Evolutionary conservation across 2,888 invertebrate species (phyloP).

Genomic region (Orthonychiurus folsomi): DNA sequence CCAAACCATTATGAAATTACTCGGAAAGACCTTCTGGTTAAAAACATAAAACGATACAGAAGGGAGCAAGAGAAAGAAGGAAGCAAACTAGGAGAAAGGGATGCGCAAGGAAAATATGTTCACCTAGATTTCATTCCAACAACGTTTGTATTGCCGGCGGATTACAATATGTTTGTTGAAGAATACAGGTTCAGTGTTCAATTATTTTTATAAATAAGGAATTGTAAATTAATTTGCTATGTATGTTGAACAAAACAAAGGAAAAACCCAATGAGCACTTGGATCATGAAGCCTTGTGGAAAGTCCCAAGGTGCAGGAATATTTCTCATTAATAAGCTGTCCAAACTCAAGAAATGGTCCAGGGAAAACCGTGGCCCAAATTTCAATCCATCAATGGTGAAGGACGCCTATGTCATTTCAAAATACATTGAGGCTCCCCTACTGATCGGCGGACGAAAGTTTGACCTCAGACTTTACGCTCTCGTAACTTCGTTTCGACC

Average conservation of each 20-base stretch:
- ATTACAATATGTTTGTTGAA: conserved; percentile 95
- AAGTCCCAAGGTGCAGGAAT: conserved; percentile 92
- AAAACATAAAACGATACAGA: conserved; percentile 88
- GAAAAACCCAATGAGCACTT: conserved; percentile 85
- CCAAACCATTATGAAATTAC: conserved; percentile 93
- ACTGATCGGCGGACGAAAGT: conserved; percentile 88
- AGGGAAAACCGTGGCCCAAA: conserved; percentile 69
- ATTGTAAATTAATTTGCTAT: conserved; percentile 4
- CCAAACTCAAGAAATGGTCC: conserved; percentile 84
- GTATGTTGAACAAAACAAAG: conserved; percentile 13
- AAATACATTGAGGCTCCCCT: conserved; percentile 76
- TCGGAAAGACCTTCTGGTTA: conserved; percentile 88
- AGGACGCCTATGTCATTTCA: conserved; percentile 93
- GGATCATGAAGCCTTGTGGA: conserved; percentile 91
- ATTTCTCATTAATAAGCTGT: conserved; percentile 87
- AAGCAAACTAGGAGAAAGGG: conserved; percentile 73
- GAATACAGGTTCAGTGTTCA: conserved; percentile 59
- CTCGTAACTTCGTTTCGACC: conserved; percentile 94
- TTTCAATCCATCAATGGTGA: conserved; percentile 72
- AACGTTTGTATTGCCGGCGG: conserved; percentile 87
- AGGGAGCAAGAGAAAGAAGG: conserved; percentile 87
- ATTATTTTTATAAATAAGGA: not conserved
- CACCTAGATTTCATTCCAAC: conserved; percentile 86
- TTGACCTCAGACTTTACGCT: conserved; percentile 91
- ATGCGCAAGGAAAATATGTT: conserved; percentile 61